Conservation (phyloP, 2,888 invertebrate genomes). For the Clepsis dumicolana region DNA sequence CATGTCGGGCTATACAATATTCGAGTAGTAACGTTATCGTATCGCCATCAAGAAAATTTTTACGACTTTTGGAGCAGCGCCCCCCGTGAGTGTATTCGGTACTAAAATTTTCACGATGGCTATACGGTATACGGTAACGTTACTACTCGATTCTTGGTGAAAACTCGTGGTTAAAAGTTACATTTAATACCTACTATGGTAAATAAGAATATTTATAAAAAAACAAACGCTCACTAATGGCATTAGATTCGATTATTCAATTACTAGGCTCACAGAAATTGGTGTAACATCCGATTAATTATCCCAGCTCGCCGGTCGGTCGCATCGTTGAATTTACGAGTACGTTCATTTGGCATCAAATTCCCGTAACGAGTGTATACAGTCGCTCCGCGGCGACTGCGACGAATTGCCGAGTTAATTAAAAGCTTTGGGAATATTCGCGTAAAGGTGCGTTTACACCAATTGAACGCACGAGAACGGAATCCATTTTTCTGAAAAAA, state of each 20-base stretch:
- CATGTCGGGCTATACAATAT: too few relatives aligned
- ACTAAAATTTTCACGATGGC: too few relatives aligned
- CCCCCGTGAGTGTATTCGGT: too few relatives aligned
- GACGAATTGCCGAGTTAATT: constrained; percentile 39
- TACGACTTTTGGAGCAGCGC: too few relatives aligned
- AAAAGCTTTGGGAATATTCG: constrained; percentile 38
- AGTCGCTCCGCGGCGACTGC: not conserved
- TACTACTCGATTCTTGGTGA: too few relatives aligned
- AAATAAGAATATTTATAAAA: too few relatives aligned
- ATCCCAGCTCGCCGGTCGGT: constrained; percentile 7
- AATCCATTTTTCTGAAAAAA: not conserved
- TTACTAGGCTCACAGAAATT: not conserved
- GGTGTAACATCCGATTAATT: constrained; percentile 7
- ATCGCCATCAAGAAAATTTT: too few relatives aligned
- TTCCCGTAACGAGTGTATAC: constrained; percentile 35
- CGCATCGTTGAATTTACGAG: constrained; percentile 24
- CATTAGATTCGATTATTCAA: not conserved
- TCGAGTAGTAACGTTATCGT: too few relatives aligned
- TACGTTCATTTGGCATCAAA: constrained; percentile 27
- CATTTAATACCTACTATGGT: too few relatives aligned
- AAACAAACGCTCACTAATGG: not conserved
- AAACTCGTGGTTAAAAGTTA: too few relatives aligned
- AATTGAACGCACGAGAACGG: not conserved
- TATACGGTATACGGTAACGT: too few relatives aligned
- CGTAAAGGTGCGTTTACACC: constrained; percentile 24